Base-by-base conservation (phyloP, 2,113 vertebrate genomes). In the Prolemur simus region DNA sequence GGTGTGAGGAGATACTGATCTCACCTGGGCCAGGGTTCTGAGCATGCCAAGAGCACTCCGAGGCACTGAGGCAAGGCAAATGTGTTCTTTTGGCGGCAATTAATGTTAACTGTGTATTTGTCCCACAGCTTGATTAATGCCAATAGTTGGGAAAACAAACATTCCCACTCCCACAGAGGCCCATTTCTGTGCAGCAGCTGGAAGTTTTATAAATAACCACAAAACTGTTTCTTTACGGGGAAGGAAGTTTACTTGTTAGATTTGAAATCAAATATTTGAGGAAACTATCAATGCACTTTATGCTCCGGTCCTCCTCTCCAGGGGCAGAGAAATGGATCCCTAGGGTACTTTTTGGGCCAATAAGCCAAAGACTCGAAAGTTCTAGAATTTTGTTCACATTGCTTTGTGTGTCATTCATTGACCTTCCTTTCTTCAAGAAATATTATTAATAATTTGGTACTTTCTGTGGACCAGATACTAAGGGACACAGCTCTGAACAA, bases 161-260 rank as follows among this genome's bases (percentile, higher is more conserved):
- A 85, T 83, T 96, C 73, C 47, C 37, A 73, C 47, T 6, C 74
- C n/a, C 6, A 64, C 29, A 73, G 42, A 54, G 23, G 29, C 56
- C 37, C 52, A 37, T 91, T 94, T 84, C 54, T 73, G 34, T 60
- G 60, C 29, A 87, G 68, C 86, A 97, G 66, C 82, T 93, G 91
- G 11, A 76, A 83, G 47, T 87, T 89, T 78, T 82, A 63, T 89
- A 96, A 94, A 93, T 94, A 88, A 91, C 60, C 56, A 37, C 49
- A 23, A 69, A 92, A 54, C 63, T 82, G 15, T 84, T 96, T 88
- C 87, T 73, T 52, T 69, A 74, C 42, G 37, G 34, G 49, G 27
- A 91, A 87, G 82, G 64, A 96, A 76, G 32, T 94, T 96, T 91
- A 60, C 64, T 94, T 66, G 52, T 78, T 89, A 93, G n/a, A 69